Conservation (phyloP, 2,888 invertebrate species). For the Lathronympha strigana region DNA sequence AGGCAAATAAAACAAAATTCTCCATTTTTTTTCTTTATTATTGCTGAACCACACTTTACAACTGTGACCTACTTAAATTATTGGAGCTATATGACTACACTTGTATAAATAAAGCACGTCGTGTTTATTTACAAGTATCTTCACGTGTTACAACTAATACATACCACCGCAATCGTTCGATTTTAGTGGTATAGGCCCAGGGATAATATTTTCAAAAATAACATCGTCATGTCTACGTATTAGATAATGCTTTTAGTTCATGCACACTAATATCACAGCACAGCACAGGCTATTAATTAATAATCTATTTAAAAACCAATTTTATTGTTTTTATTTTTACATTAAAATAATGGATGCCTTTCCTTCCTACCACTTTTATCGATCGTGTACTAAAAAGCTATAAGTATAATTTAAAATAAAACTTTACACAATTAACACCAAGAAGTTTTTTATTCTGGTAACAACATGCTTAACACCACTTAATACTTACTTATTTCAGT, state of each 20-base stretch:
- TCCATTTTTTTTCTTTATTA: background rate
- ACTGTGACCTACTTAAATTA: background rate
- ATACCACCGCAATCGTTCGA: background rate
- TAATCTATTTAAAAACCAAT: background rate
- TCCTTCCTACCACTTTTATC: background rate
- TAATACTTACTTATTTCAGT: too few relatives aligned
- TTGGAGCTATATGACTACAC: slow-evolving; percentile 1
- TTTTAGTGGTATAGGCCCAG: too few relatives aligned
- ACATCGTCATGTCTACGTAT: background rate
- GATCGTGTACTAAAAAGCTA: background rate
- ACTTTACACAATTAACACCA: too few relatives aligned
- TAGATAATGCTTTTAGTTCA: background rate
- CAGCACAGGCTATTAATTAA: background rate
- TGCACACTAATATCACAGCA: slow-evolving; percentile 2
- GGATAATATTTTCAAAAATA: too few relatives aligned
- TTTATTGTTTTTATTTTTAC: background rate
- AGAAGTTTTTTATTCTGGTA: too few relatives aligned
- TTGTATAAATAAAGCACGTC: slow-evolving; percentile 32
- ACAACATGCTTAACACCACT: too few relatives aligned
- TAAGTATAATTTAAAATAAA: background rate
- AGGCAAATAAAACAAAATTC: slow-evolving; percentile 1
- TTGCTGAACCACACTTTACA: background rate
- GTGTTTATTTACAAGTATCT: slow-evolving; percentile 14
- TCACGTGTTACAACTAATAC: background rate
- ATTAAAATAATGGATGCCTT: background rate